Evolutionary conservation across 2,113 vertebrate species (phyloP).

Genomic region (Podarcis cretensis): DNA sequence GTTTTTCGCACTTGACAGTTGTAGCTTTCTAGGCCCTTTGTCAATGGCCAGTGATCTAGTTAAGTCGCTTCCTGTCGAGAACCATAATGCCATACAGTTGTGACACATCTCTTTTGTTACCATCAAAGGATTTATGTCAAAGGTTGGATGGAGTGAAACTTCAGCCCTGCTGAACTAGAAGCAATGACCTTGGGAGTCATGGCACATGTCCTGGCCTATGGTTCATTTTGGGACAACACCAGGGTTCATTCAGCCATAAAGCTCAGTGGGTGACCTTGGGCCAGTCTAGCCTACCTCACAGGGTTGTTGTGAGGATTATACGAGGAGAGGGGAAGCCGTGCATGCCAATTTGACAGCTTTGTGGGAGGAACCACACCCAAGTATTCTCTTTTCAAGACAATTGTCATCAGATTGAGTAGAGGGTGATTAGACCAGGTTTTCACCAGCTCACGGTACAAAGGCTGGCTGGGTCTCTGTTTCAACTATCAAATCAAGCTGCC

Average conservation of each 20-base stretch:
- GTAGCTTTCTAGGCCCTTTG: neutral
- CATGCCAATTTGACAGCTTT: too few species aligned
- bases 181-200: neutral
- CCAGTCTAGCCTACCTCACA: too few species aligned
- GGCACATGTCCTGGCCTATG: neutral
- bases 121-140: neutral
- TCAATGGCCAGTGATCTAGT: slow-evolving; percentile 2
- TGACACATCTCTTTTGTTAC: neutral
- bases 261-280: too few species aligned
- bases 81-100: neutral
- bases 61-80: slow-evolving; percentile 5
- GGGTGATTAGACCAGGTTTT: neutral
- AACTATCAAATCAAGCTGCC: neutral
- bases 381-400: neutral
- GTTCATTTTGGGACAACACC: neutral
- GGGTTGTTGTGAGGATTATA: too few species aligned
- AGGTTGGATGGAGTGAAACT: neutral
- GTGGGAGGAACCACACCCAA: neutral
- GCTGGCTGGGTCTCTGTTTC: neutral
- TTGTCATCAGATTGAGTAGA: neutral
- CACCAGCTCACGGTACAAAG: neutral
- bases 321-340: too few species aligned
- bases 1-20: neutral
- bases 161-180: neutral
- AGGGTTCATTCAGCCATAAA: neutral